Evolutionary conservation across 2,888 invertebrate genomes (phyloP), one percentile per base, ranked within the genome.

Genomic region (Alloplasta piceator): DNA sequence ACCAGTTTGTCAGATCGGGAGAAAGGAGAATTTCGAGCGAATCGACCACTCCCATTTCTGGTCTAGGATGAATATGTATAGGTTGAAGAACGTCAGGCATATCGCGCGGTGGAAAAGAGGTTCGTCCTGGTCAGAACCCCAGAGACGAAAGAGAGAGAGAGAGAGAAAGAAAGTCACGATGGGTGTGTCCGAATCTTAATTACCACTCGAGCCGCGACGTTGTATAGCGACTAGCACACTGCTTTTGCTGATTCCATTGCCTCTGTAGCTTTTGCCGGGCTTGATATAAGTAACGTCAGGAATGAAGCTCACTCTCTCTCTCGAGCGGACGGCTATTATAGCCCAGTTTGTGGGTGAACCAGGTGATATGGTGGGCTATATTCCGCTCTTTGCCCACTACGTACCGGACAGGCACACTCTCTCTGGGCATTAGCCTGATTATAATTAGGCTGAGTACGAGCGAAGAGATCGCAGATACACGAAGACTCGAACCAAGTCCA

Each of bases 101-200:
- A 71, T 55, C 68, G 9, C 16, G 12, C 14, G 48, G 58, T 60
- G 58, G 70, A 68, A 78, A 78, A 78, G 61, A 61, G 71, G 74
- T 78, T 70, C 48, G 78, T 78, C 77, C 80, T 87, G 87, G 88
- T 87, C 89, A 88, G 89, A 89, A 78, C 90, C 90, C 90, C 89
- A 86, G 91, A 91, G 91, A 91, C 90, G 90, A 86, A 55, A 64
- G 55, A 73, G 50, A 50, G 50, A 50, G n/a, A 64, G 55, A 73
- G 50, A 50, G 50, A 50, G n/a, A 50, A 14, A 60, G 39, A 60
- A 86, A 87, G 87, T 88, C 88, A 88, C 86, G 87, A 84, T 91
- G 92, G 92, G 92, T 91, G 92, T 92, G 92, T 90, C 92, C 86
- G 91, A 91, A 92, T 92, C 92, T 92, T 92, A 92, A 92, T 92